phyloP scores from a whole-genome alignment of 2,888 invertebrate species.

The Nebria salina region DNA sequence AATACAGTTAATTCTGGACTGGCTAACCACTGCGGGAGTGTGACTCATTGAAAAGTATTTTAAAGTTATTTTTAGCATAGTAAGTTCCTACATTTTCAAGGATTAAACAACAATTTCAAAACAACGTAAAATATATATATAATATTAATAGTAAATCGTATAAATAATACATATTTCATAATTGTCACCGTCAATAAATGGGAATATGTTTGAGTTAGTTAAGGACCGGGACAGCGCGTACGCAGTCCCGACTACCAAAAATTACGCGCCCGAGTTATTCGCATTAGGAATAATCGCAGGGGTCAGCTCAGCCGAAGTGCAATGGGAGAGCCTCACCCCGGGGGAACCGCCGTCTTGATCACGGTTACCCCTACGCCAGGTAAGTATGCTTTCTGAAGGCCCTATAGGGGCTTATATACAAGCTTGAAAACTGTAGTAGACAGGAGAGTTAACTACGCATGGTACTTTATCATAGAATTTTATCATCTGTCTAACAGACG shows the following conservation, averaged over 20 bases:
- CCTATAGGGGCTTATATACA: too few species aligned
- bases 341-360: constrained; percentile 73
- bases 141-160: not conserved
- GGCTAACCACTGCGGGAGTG: not conserved
- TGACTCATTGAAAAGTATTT: constrained; percentile 16
- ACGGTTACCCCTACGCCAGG: constrained; percentile 67
- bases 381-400: constrained; percentile 54
- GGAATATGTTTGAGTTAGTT: too few species aligned
- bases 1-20: not conserved
- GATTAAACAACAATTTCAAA: not conserved
- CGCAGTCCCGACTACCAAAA: constrained; percentile 70
- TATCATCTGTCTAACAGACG: too few species aligned
- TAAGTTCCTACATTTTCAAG: constrained; percentile 29
- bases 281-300: constrained; percentile 75
- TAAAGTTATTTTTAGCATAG: not conserved
- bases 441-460: too few species aligned
- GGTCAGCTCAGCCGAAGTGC: constrained; percentile 75
- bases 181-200: too few species aligned
- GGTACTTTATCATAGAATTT: too few species aligned
- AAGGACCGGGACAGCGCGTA: constrained; percentile 59
- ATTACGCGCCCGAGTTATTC: constrained; percentile 72
- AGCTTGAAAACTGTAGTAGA: too few species aligned
- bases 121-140: not conserved
- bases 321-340: constrained; percentile 73
- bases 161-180: too few species aligned